Evolutionary conservation across 2,797 vertebrate genomes (phyloP).

Genomic region (Notoglanidium macrostoma): DNA sequence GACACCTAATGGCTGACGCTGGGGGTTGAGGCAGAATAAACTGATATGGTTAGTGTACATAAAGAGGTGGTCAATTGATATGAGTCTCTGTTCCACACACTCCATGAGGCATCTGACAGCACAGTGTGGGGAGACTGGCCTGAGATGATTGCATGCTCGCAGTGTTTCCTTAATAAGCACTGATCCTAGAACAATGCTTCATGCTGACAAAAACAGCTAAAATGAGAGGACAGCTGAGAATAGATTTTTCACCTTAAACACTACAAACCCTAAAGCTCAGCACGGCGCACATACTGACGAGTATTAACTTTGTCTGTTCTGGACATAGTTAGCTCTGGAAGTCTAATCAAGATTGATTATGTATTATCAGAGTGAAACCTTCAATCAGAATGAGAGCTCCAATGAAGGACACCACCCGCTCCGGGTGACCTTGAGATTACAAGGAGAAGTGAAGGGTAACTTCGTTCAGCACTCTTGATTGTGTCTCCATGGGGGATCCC

Average conservation of each 20-base stretch:
- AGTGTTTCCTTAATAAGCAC: conserved; percentile 9
- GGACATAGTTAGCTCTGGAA: background rate
- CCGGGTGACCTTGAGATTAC: conserved; percentile 35
- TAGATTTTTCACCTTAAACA: conserved; percentile 12
- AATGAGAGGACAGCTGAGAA: background rate
- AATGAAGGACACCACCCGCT: conserved; percentile 13
- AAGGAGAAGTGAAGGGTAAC: conserved; percentile 23
- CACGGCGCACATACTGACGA: background rate
- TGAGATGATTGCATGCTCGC: background rate
- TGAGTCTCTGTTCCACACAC: background rate
- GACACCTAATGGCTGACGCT: background rate
- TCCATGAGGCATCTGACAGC: conserved; percentile 43
- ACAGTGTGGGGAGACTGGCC: background rate
- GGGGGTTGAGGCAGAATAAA: background rate
- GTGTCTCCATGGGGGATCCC: conserved; percentile 20
- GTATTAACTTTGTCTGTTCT: background rate
- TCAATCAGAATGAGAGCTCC: conserved; percentile 38
- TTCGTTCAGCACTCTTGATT: conserved; percentile 38
- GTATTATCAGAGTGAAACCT: conserved; percentile 26
- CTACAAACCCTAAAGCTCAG: background rate
- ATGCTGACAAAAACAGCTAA: background rate
- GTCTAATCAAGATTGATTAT: conserved; percentile 38
- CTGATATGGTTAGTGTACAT: background rate
- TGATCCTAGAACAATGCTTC: background rate
- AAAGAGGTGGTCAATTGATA: background rate